Base-by-base conservation (phyloP, 2,797 vertebrate species). In the Liparis tanakae region DNA sequence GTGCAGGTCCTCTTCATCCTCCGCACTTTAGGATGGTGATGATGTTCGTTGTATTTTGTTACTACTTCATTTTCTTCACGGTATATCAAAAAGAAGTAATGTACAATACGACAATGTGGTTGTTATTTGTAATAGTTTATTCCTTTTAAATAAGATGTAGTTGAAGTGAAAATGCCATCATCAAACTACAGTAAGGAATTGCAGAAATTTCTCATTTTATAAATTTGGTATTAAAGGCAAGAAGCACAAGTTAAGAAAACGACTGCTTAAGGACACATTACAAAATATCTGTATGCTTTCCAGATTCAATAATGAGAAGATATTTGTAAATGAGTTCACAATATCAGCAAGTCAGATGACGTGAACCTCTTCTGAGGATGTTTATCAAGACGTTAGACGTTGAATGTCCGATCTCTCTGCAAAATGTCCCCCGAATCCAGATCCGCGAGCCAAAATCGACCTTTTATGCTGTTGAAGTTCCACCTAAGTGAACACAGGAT, bases 341-440 rank as follows among this genome's bases (percentile, higher is more conserved):
- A 71, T 72, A 84, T 77, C n/a, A 66, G 60, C 41, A 33, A 55
- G 36, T 68, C 55, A 67, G 62, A 74, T 60, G 48, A 72, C n/a
- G 56, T 76, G 66, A 78, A 64, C 70, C 80, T 87, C 83, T 66
- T 25, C 50, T 44, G 41, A 34, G 30, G 72, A 72, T 79, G 63
- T 80, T 44, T 59, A 79, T 70, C 39, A 73, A 69, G 51, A 62
- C 55, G 53, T 73, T n/a, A 55, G 39, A 68, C 41, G 59, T 39
- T 10, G 66, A 22, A 7, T 43, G 36, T 10, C 69, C 74, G 48
- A 56, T 69, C 62, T 22, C 37, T 39, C 12, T 10, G 46, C 43
- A 60, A 78, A 73, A 73, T 77, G 72, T 60, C 78, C 78, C 79
- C 63, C 66, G 53, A 82, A 76, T 69, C 53, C 67, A 61, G 74